phyloP scores from a whole-genome alignment of 2,888 invertebrate genomes.

The Belgica antarctica region DNA sequence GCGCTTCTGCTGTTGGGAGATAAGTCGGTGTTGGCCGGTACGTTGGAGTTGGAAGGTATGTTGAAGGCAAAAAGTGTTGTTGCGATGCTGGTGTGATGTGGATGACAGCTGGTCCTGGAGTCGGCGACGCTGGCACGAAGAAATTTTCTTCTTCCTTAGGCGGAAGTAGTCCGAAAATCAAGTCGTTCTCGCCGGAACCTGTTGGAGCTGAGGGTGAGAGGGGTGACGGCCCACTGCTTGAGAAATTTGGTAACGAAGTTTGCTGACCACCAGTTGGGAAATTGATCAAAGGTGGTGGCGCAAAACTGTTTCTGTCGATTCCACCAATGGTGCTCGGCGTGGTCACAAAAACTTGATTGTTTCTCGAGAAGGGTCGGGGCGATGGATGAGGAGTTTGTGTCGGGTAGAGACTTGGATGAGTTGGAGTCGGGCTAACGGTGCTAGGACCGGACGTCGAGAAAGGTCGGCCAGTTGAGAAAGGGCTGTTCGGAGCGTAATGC shows the following conservation, averaged over 20 bases:
- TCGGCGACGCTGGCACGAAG: not conserved
- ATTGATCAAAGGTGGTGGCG: not conserved
- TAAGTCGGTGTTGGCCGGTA: conserved; percentile 13
- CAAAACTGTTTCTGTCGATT: not conserved
- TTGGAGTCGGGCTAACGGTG: not conserved
- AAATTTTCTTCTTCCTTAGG: conserved; percentile 30
- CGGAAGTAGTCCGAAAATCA: conserved; percentile 35
- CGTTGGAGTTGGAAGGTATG: not conserved
- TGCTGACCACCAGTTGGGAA: not conserved
- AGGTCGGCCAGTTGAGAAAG: not conserved
- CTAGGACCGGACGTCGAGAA: not conserved
- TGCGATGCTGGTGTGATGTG: conserved; percentile 25
- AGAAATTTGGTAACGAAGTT: not conserved
- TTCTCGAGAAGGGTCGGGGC: not conserved
- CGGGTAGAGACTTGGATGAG: not conserved
- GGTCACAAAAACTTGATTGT: too few relatives aligned
- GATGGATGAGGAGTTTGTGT: not conserved
- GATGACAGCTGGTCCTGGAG: conserved; percentile 13
- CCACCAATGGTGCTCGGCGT: not conserved
- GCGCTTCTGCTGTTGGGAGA: not conserved
- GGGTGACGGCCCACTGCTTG: conserved; percentile 11
- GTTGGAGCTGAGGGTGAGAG: conserved; percentile 23
- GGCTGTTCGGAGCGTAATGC: not conserved
- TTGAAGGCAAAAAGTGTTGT: not conserved
- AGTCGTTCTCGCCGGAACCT: not conserved